These are phyloP conservation scores for Anoncus sp. DNA, from an alignment of 2,888 invertebrate species.

Conservation along the genomic window DNA sequence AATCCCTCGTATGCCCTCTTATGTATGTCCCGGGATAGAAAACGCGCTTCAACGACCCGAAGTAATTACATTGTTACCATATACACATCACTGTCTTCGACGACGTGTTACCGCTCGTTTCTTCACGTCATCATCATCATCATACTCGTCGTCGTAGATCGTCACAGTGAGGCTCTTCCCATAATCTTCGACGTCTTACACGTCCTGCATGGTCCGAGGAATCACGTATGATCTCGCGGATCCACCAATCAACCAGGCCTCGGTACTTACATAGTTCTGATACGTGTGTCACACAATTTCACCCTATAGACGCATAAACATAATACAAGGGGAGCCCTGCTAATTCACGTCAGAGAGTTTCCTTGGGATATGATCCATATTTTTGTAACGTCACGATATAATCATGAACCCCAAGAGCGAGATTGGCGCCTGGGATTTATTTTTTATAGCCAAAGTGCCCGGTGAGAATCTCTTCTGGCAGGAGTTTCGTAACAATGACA, in stretches of 20 bases:
- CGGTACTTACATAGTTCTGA: background rate
- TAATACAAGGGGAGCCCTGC: conserved; percentile 9
- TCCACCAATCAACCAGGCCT: conserved; percentile 38
- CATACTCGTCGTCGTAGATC: conserved; percentile 44
- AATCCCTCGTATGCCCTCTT: conserved; percentile 54
- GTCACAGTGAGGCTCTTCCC: conserved; percentile 22
- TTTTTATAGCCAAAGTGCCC: no score
- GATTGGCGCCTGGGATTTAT: no score
- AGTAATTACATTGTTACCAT: conserved; percentile 81
- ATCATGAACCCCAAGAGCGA: no score
- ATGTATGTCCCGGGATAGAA: conserved; percentile 23
- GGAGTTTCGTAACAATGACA: no score
- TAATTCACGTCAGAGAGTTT: background rate
- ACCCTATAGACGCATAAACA: conserved; percentile 17
- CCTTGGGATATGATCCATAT: background rate
- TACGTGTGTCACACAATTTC: conserved; percentile 20
- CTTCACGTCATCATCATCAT: conserved; percentile 46
- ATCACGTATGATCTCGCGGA: conserved; percentile 10
- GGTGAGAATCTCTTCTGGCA: no score
- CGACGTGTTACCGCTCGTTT: conserved; percentile 43
- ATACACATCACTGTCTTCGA: conserved; percentile 64
- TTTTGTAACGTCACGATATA: background rate
- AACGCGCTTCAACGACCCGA: conserved; percentile 67
- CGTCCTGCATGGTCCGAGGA: no score
- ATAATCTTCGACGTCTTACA: conserved; percentile 11